These are phyloP conservation scores for Sparus aurata DNA, from an alignment of 2,797 vertebrate genomes.

Conservation along the genomic window DNA sequence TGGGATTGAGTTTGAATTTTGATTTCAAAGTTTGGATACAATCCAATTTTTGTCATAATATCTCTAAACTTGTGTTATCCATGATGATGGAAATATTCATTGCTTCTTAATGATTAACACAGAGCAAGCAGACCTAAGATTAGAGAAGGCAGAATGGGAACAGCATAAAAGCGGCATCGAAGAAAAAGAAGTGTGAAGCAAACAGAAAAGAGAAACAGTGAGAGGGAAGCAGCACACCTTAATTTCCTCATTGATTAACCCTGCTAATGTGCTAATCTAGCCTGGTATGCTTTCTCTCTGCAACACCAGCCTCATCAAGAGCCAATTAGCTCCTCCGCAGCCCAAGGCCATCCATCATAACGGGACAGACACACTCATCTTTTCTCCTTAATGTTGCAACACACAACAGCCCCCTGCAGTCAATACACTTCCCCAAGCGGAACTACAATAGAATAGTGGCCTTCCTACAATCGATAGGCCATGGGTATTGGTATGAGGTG, in stretches of 20 bases:
- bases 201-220: slow-evolving; percentile 56
- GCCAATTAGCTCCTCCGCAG: slow-evolving; percentile 81
- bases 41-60: background rate
- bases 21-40: background rate
- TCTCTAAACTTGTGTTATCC: background rate
- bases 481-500: slow-evolving; percentile 26
- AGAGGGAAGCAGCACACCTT: slow-evolving; percentile 72
- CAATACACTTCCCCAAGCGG: slow-evolving; percentile 73
- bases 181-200: slow-evolving; percentile 24
- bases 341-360: slow-evolving; percentile 82
- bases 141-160: background rate
- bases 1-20: background rate
- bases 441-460: slow-evolving; percentile 65
- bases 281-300: slow-evolving; percentile 74
- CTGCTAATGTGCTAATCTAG: slow-evolving; percentile 82
- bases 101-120: background rate
- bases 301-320: slow-evolving; percentile 84
- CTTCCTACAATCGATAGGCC: slow-evolving; percentile 65
- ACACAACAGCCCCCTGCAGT: slow-evolving; percentile 69
- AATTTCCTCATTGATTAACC: slow-evolving; percentile 83
- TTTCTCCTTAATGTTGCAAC: slow-evolving; percentile 79
- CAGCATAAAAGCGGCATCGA: background rate
- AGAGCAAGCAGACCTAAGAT: background rate
- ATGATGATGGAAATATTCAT: background rate
- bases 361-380: slow-evolving; percentile 81